These are phyloP conservation scores for Drosophila aff. DNA, from an alignment of 1,140 invertebrate species.

Conservation along the genomic window DNA sequence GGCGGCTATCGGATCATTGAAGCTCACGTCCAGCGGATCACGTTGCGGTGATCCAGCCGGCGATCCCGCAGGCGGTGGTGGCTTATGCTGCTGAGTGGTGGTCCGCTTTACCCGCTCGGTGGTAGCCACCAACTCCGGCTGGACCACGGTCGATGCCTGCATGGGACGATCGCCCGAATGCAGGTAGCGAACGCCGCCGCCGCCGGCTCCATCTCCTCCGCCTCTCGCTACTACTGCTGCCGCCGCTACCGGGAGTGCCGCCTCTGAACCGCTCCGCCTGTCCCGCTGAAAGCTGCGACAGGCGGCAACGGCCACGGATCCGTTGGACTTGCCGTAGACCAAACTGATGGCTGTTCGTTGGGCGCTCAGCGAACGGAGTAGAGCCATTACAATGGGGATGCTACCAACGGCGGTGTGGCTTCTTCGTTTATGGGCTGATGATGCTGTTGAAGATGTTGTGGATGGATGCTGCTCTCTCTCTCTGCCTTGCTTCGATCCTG, in stretches of 20 bases:
- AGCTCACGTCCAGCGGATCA: constrained; percentile 95
- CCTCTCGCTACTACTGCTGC: neutral
- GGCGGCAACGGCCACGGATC: constrained; percentile 28
- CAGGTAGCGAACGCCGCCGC: constrained; percentile 15
- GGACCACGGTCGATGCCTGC: constrained; percentile 27
- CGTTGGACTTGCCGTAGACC: constrained; percentile 61
- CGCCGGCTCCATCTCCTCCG: neutral
- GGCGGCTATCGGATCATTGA: constrained; percentile 91
- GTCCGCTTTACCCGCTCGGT: neutral
- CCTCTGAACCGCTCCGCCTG: constrained; percentile 22
- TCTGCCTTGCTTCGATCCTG: neutral
- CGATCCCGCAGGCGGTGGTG: constrained; percentile 13
- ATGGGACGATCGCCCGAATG: constrained; percentile 20
- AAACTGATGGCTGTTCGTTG: constrained; percentile 77
- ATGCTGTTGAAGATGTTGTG: constrained; percentile 9
- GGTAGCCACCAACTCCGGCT: constrained; percentile 4
- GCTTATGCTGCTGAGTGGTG: neutral
- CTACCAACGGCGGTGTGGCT: constrained; percentile 3
- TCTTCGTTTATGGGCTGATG: constrained; percentile 16
- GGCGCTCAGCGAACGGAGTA: constrained; percentile 80
- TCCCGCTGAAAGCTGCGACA: constrained; percentile 27
- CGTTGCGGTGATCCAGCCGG: constrained; percentile 84
- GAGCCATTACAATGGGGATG: constrained; percentile 79
- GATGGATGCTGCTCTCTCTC: neutral
- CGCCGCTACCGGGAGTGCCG: neutral